Percentiles rank a stretch among this genome's conserved stretches.
Evolutionary conservation across 2,888 invertebrate genomes (phyloP).

Genomic region (Macrosoma leucophasiata): DNA sequence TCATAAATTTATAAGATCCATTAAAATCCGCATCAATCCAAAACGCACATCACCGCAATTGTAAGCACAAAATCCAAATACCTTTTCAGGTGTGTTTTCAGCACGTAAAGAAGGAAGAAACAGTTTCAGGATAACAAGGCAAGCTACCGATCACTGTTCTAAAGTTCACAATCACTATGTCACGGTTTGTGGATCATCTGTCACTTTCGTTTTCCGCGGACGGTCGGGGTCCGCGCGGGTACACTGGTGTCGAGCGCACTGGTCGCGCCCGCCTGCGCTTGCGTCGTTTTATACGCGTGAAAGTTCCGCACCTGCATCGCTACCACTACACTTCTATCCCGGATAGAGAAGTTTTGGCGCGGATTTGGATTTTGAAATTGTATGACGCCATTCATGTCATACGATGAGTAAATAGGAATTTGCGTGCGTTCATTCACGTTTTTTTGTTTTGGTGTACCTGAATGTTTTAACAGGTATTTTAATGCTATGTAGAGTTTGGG

Average conservation of each 20-base stretch:
- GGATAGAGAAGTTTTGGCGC: constrained; percentile 49
- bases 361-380: constrained; percentile 58
- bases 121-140: constrained; percentile 69
- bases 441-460: constrained; percentile 1
- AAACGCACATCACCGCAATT: constrained; percentile 20
- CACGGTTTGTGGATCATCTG: constrained; percentile 46
- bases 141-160: constrained; percentile 69
- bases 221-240: constrained; percentile 39
- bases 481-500: no score
- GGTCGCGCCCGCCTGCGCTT: constrained; percentile 57
- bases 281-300: constrained; percentile 68
- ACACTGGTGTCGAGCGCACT: constrained; percentile 49
- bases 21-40: constrained; percentile 17
- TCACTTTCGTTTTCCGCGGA: constrained; percentile 64
- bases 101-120: constrained; percentile 37
- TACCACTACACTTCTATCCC: constrained; percentile 51
- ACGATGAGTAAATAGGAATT: constrained; percentile 23
- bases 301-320: constrained; percentile 56
- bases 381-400: constrained; percentile 48
- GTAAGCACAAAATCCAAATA: constrained; percentile 38
- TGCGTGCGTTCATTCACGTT: not conserved
- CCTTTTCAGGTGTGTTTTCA: constrained; percentile 61
- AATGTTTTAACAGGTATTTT: no score
- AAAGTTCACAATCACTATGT: constrained; percentile 61
- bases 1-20: constrained; percentile 13